phyloP scores from a whole-genome alignment of 2,113 vertebrate genomes.

The Zeus faber region DNA sequence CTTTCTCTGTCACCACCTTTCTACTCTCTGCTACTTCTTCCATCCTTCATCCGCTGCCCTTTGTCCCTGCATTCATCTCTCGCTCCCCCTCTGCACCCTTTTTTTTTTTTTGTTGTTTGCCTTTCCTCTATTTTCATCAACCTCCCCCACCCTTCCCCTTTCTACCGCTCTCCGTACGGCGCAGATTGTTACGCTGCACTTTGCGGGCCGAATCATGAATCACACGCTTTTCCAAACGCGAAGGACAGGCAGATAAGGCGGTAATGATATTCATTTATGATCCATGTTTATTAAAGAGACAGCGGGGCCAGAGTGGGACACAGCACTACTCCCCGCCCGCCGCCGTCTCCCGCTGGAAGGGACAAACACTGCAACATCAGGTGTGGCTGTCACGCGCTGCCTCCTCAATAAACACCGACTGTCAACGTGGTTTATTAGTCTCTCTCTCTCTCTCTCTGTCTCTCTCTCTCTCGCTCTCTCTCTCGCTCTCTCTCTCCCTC shows the following conservation, averaged over 20 bases:
- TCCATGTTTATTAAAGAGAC: slow-evolving; percentile 40
- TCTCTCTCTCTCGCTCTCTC: not conserved
- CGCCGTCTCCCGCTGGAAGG: slow-evolving; percentile 39
- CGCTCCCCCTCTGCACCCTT: slow-evolving; percentile 16
- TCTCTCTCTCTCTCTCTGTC: slow-evolving; percentile 9
- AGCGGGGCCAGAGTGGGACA: slow-evolving; percentile 1
- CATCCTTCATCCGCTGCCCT: slow-evolving; percentile 6
- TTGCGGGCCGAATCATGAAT: no score
- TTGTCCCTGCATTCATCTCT: slow-evolving; percentile 32
- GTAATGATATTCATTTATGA: slow-evolving; percentile 45
- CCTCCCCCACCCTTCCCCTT: not conserved
- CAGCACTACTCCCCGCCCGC: not conserved
- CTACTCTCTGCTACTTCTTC: slow-evolving; percentile 20
- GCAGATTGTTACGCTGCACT: no score
- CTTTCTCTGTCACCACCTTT: slow-evolving; percentile 46
- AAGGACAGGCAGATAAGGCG: slow-evolving; percentile 37
- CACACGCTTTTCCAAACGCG: slow-evolving; percentile 27
- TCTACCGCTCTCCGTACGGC: no score
- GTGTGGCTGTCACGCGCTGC: slow-evolving; percentile 34
- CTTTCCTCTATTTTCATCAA: not conserved
- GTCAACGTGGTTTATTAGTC: slow-evolving; percentile 31
- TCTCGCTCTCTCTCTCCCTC: not conserved
- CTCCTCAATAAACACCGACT: slow-evolving; percentile 29
- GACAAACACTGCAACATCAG: slow-evolving; percentile 28
- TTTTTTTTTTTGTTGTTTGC: not conserved